phyloP scores from a whole-genome alignment of 2,888 invertebrate species.

The Ichneumoninae sp. region DNA sequence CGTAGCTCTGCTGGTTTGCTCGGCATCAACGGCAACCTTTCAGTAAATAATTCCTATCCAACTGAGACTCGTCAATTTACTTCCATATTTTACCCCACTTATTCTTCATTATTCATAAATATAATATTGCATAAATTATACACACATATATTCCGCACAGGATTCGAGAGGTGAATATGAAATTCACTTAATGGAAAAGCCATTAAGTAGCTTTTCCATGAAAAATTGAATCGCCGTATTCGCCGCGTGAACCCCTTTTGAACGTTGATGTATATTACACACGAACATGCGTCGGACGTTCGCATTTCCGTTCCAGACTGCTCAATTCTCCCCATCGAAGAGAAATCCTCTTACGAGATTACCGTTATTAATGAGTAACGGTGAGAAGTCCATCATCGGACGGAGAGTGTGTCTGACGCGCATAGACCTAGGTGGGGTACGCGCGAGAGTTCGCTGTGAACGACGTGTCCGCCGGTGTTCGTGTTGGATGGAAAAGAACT shows the following conservation, averaged over 20 bases:
- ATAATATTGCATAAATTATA: constrained; percentile 50
- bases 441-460: constrained; percentile 15
- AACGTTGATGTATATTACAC: constrained; percentile 10
- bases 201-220: not conserved
- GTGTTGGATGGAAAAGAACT: not conserved
- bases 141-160: not conserved
- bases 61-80: constrained; percentile 10
- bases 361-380: constrained; percentile 75
- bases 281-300: constrained; percentile 18
- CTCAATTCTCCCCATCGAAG: constrained; percentile 11
- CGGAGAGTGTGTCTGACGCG: constrained; percentile 74
- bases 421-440: constrained; percentile 24
- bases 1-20: constrained; percentile 42
- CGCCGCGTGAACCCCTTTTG: not conserved
- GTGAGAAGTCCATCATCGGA: constrained; percentile 75
- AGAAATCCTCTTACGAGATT: constrained; percentile 49
- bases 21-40: constrained; percentile 48
- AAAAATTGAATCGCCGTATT: not conserved
- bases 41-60: constrained; percentile 65
- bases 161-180: not conserved
- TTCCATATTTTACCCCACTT: constrained; percentile 55
- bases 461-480: not conserved
- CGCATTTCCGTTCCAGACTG: constrained; percentile 11
- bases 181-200: not conserved
- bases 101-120: constrained; percentile 32